phyloP scores from a whole-genome alignment of 2,888 invertebrate species.

The Torymus tubicola region DNA sequence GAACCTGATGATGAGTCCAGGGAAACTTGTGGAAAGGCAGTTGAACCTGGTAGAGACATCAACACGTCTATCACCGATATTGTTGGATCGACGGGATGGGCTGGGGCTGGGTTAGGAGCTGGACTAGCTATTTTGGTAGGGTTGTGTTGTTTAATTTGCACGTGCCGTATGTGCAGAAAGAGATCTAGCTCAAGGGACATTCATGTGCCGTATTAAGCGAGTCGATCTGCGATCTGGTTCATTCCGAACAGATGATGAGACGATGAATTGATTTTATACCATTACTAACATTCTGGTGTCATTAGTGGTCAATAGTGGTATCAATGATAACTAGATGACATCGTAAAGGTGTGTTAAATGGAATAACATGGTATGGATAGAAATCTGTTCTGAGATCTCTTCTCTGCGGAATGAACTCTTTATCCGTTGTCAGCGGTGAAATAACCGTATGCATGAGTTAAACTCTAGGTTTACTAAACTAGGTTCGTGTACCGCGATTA shows the following conservation, averaged over 20 bases:
- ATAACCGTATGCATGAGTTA: too few relatives aligned
- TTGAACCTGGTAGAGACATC: slow-evolving; percentile 65
- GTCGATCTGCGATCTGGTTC: neutral
- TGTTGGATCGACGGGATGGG: slow-evolving; percentile 78
- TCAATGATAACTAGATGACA: too few relatives aligned
- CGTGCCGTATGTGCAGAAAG: slow-evolving; percentile 82
- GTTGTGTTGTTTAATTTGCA: slow-evolving; percentile 79
- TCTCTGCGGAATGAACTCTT: too few relatives aligned
- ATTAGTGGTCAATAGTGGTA: too few relatives aligned
- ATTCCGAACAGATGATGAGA: neutral
- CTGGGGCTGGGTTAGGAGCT: slow-evolving; percentile 81
- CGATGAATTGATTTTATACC: neutral
- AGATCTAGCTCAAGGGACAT: slow-evolving; percentile 80
- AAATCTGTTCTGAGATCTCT: too few relatives aligned
- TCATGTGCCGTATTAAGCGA: slow-evolving; percentile 80
- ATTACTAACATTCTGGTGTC: neutral
- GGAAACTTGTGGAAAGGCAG: slow-evolving; percentile 81
- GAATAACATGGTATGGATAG: too few relatives aligned
- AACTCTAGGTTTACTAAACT: too few relatives aligned
- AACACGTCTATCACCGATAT: slow-evolving; percentile 28
- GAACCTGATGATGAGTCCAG: slow-evolving; percentile 86
- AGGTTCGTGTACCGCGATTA: too few relatives aligned
- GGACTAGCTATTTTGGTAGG: slow-evolving; percentile 80
- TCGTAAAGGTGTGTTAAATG: too few relatives aligned
- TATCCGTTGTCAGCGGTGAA: too few relatives aligned